Evolutionary conservation across 2,888 invertebrate species (phyloP), one percentile per base, ranked within the genome.

Genomic region (Orthosia gothica): DNA sequence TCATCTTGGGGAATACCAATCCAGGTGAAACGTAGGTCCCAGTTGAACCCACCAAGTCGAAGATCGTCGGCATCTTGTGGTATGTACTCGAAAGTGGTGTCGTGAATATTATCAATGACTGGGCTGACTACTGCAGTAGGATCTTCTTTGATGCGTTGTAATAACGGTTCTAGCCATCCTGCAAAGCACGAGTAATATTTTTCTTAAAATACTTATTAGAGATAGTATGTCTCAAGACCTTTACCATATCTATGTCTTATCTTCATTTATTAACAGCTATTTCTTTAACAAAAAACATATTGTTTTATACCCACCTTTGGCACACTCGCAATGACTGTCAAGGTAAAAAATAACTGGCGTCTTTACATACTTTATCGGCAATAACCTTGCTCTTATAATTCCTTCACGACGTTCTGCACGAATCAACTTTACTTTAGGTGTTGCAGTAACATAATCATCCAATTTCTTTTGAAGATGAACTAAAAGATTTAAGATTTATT

Each of bases 311-410:
- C 83, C 83, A 97, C 98, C 99, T 90, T 97, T 97, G 23, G 99
- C 98, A 93, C 99, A 99, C 95, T 99, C 99, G 95, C 99, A 99
- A 93, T 99, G 99, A 32, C 99, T 99, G 93, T 99, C 99, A 76
- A 99, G 97, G 95, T 99, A 99, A 23, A 99, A 99, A 77, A 99
- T 97, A 0, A 99, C 98, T 0, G 98, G 97, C 0, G 98, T 98
- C 40, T 96, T 97, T 52, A 98, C 98, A 66, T 97, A 96, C 54
- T 97, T 97, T 45, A 98, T 98, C 2, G 99, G 99, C 79, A 99
- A 93, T 16, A 99, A 96, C 84, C 99, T 97, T 1, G 99, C 99
- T 81, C 99, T 97, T 88, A 99, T 99, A 80, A 99, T 96, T n/a
- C 99, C 99, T 94, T 99, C 99, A 49, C 99, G 97, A 90, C 98